Evolutionary conservation across 2,797 vertebrate genomes (phyloP).

Genomic region (Anguilla marmorata): DNA sequence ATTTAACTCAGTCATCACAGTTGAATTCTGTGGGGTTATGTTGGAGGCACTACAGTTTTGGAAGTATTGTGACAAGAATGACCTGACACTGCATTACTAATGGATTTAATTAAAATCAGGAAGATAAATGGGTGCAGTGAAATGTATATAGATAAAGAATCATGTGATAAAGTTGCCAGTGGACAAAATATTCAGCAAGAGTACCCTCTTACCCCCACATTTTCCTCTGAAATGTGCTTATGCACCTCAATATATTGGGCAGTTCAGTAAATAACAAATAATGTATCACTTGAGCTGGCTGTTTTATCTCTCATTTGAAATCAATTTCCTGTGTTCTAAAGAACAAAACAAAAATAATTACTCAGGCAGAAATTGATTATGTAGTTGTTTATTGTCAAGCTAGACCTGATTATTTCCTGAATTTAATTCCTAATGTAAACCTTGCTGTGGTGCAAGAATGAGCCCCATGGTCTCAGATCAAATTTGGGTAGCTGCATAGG

Average conservation of each 20-base stretch:
- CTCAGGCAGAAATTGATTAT: not conserved
- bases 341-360: not conserved
- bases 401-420: not conserved
- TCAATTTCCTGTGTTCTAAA: not conserved
- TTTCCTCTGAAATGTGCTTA: not conserved
- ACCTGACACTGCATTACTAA: slow-evolving; percentile 4
- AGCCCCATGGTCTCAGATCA: no score
- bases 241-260: slow-evolving; percentile 4
- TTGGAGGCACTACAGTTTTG: not conserved
- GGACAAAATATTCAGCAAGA: slow-evolving; percentile 11
- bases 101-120: not conserved
- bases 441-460: not conserved
- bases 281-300: not conserved
- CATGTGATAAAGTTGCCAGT: not conserved
- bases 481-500: no score
- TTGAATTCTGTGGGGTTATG: not conserved
- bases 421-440: not conserved
- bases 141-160: not conserved
- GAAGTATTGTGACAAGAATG: not conserved
- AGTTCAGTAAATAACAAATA: slow-evolving; percentile 8
- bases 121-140: not conserved
- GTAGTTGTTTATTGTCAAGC: not conserved
- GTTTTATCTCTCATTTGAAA: not conserved
- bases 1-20: not conserved
- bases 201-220: not conserved